Evolutionary conservation across 2,888 invertebrate species (phyloP).

Genomic region (Drosophila mulleri): DNA sequence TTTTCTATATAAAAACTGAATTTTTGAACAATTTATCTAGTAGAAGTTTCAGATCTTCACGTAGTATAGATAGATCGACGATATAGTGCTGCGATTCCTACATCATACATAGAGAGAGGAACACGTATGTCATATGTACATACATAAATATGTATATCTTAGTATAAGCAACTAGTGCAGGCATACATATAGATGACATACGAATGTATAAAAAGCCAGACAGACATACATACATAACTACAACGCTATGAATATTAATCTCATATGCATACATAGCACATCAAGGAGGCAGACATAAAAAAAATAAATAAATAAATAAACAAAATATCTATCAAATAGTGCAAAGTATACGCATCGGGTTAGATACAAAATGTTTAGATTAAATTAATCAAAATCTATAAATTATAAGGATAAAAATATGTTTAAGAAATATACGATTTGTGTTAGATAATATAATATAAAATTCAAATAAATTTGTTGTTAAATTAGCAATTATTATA

Average conservation of each 20-base stretch:
- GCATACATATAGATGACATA: too few species aligned
- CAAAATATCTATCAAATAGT: conserved; percentile 12
- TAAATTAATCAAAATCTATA: conserved; percentile 25
- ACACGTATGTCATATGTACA: neutral
- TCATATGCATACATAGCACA: too few species aligned
- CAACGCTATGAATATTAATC: neutral
- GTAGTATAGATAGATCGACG: too few species aligned
- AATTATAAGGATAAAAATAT: neutral
- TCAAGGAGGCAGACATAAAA: neutral
- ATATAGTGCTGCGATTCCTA: neutral
- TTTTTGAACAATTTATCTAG: neutral
- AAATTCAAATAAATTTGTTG: conserved; percentile 49
- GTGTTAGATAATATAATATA: conserved; percentile 50
- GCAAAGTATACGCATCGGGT: conserved; percentile 63
- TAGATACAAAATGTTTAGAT: conserved; percentile 43
- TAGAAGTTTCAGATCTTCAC: neutral
- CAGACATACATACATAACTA: neutral
- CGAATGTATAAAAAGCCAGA: too few species aligned
- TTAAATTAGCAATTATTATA: conserved; percentile 81
- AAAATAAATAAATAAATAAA: neutral
- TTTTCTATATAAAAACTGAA: neutral
- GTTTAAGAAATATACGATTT: conserved; percentile 18
- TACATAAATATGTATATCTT: too few species aligned
- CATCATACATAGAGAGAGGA: neutral
- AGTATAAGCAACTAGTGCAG: neutral